phyloP scores from a whole-genome alignment of 2,113 vertebrate genomes.

The Isichthys henryi region DNA sequence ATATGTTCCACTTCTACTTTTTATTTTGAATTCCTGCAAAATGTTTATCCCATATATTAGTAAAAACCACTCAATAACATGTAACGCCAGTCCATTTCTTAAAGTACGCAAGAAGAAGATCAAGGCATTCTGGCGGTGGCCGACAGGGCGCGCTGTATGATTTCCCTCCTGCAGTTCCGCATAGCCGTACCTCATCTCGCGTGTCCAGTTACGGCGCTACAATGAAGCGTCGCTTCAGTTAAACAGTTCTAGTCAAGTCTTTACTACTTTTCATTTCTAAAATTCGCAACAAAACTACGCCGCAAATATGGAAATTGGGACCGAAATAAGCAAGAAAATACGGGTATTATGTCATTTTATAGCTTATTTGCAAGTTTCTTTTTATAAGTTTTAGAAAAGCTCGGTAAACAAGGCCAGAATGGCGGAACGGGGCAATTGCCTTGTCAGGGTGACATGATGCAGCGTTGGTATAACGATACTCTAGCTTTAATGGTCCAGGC shows the following conservation, averaged over 20 bases:
- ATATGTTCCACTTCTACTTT: not conserved
- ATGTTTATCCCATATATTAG: not conserved
- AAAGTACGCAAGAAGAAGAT: not conserved
- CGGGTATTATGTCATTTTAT: constrained; percentile 41
- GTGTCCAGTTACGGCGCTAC: not conserved
- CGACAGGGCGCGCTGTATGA: not conserved
- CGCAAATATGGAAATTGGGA: constrained; percentile 61
- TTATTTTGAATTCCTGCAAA: not conserved
- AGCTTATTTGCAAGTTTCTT: not conserved
- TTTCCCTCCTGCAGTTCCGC: not conserved
- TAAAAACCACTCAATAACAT: not conserved
- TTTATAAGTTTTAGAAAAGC: not conserved
- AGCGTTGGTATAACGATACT: not conserved
- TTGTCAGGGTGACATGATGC: not conserved
- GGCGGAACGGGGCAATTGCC: not conserved
- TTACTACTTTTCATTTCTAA: not conserved
- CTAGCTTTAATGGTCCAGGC: not conserved
- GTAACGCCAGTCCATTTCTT: not conserved
- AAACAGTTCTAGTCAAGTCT: not conserved
- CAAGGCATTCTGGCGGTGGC: not conserved
- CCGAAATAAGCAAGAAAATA: constrained; percentile 71
- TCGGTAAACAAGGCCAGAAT: constrained; percentile 5
- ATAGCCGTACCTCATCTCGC: not conserved
- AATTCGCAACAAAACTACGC: not conserved
- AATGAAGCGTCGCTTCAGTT: not conserved